phyloP scores from a whole-genome alignment of 2,888 invertebrate genomes.

The Fissipunctia ypsillon region DNA sequence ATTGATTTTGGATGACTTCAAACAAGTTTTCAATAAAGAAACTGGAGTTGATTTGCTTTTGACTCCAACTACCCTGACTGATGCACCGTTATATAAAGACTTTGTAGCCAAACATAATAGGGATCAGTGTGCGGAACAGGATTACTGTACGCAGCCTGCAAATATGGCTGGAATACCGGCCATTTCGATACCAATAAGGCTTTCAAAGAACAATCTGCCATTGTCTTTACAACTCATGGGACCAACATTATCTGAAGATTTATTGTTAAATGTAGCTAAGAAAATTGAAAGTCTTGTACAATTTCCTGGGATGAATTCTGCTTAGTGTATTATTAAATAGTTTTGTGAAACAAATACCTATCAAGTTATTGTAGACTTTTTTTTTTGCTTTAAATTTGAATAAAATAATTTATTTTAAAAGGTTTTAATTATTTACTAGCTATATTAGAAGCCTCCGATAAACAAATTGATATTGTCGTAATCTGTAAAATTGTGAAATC shows the following conservation, averaged over 20 bases:
- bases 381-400: neutral
- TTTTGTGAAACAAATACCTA: constrained; percentile 17
- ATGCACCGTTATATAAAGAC: constrained; percentile 95
- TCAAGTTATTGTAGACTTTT: neutral
- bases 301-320: constrained; percentile 87
- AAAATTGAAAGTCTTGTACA: constrained; percentile 94
- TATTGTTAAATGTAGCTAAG: constrained; percentile 94
- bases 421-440: neutral
- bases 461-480: neutral
- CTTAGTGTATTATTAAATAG: constrained; percentile 25
- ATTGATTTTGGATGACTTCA: constrained; percentile 96
- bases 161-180: constrained; percentile 99
- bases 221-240: constrained; percentile 97
- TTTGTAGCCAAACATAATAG: constrained; percentile 95
- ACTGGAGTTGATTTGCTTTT: constrained; percentile 95
- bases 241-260: constrained; percentile 93
- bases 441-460: neutral
- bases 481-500: neutral
- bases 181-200: constrained; percentile 94
- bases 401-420: constrained; percentile 7
- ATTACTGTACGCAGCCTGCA: constrained; percentile 98
- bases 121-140: constrained; percentile 96
- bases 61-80: constrained; percentile 97
- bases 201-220: constrained; percentile 94
- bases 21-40: constrained; percentile 92